Conservation (phyloP, 2,797 vertebrate genomes). For the Momotus momota region DNA sequence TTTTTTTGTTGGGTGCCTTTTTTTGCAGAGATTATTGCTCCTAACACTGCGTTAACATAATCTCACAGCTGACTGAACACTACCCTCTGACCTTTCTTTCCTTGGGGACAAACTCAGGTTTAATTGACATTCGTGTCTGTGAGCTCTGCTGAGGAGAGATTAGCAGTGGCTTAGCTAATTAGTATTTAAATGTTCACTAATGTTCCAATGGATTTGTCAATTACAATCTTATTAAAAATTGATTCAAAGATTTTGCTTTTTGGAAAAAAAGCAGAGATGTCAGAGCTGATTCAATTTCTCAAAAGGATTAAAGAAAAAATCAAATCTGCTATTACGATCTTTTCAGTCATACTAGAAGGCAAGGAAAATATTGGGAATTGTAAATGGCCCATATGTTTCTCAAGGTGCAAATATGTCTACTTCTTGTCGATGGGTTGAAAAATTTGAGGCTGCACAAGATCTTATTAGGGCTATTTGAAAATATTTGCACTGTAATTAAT, state of each 20-base stretch:
- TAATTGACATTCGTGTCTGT: conserved; percentile 82
- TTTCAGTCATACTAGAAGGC: neutral
- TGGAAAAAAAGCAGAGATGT: conserved; percentile 16
- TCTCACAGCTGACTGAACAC: conserved; percentile 84
- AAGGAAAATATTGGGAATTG: neutral
- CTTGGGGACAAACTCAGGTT: conserved; percentile 78
- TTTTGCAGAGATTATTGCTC: conserved; percentile 64
- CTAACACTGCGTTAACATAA: conserved; percentile 74
- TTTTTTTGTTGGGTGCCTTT: too few relatives aligned
- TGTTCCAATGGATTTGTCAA: conserved; percentile 78
- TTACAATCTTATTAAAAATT: conserved; percentile 77
- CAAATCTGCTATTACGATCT: conserved; percentile 34
- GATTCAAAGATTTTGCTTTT: conserved; percentile 68
- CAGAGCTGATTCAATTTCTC: conserved; percentile 62
- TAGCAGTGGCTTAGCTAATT: conserved; percentile 83
- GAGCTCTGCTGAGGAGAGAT: conserved; percentile 77
- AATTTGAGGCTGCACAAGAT: neutral
- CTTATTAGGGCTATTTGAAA: neutral
- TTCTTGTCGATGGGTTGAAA: neutral
- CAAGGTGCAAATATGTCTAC: neutral
- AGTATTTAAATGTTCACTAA: conserved; percentile 83
- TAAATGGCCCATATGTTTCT: neutral
- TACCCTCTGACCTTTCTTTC: conserved; percentile 82
- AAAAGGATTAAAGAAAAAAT: conserved; percentile 53
- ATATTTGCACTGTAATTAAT: neutral